Percentiles rank a stretch among this genome's conserved stretches.
Conservation (phyloP, 1,140 invertebrate species). For the Thaumatotibia leucotreta region DNA sequence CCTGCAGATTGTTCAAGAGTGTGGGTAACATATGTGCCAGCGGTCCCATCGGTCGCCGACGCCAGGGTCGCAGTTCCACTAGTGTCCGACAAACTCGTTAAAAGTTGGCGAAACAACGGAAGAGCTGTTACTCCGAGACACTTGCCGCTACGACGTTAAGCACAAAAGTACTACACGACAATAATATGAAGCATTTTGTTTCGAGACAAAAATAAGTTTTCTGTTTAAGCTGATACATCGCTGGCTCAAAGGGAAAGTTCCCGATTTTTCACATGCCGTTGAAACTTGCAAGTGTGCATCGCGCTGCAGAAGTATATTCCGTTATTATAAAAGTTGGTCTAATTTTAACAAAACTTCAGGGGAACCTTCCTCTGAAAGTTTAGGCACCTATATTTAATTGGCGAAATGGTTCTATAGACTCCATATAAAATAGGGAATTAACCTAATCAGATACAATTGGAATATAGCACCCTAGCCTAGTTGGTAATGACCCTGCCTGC, state of each 20-base stretch:
- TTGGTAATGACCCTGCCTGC: too few species aligned
- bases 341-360: background rate
- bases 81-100: constrained; percentile 74
- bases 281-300: constrained; percentile 16
- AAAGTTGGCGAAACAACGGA: constrained; percentile 72
- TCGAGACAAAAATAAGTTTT: constrained; percentile 50
- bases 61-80: constrained; percentile 37
- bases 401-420: too few species aligned
- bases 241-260: constrained; percentile 26
- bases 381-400: too few species aligned
- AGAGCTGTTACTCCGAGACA: constrained; percentile 63
- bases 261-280: constrained; percentile 22
- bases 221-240: constrained; percentile 54
- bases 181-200: constrained; percentile 72
- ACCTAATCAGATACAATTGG: too few species aligned
- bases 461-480: too few species aligned
- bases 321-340: constrained; percentile 7
- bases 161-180: constrained; percentile 70
- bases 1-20: constrained; percentile 22
- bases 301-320: background rate
- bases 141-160: constrained; percentile 68
- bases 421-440: too few species aligned
- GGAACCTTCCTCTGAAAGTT: background rate
- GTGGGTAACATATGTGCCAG: constrained; percentile 53
- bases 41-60: constrained; percentile 40